These are phyloP conservation scores for Conistra vaccinii DNA, from an alignment of 2,888 invertebrate species.

Conservation along the genomic window DNA sequence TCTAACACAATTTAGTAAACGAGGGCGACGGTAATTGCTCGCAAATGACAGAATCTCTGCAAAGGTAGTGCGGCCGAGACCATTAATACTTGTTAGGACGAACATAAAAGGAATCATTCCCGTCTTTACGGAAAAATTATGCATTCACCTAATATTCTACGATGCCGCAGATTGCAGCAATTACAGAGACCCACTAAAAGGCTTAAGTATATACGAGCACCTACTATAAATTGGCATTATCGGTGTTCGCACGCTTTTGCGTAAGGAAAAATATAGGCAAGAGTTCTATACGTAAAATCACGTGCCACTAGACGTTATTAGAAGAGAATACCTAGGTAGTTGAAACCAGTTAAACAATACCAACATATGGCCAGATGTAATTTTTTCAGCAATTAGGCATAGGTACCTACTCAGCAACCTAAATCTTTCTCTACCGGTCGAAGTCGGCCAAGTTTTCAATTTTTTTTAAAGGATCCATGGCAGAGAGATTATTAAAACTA, in stretches of 20 bases:
- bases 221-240: slow-evolving; percentile 68
- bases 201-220: slow-evolving; percentile 54
- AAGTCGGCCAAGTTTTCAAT: not conserved
- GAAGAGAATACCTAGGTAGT: not conserved
- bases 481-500: too few species aligned
- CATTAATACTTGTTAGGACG: slow-evolving; percentile 85
- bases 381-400: not conserved
- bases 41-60: slow-evolving; percentile 82
- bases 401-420: not conserved
- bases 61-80: slow-evolving; percentile 71
- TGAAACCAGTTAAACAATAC: not conserved
- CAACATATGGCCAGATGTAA: not conserved
- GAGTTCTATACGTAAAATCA: not conserved
- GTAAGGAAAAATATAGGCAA: slow-evolving; percentile 16
- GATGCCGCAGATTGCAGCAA: slow-evolving; percentile 67
- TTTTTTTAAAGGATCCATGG: not conserved
- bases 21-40: slow-evolving; percentile 81
- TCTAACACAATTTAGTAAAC: slow-evolving; percentile 79
- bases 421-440: too few species aligned
- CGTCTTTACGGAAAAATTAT: slow-evolving; percentile 83
- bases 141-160: slow-evolving; percentile 74
- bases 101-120: slow-evolving; percentile 84
- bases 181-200: slow-evolving; percentile 70
- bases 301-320: not conserved
- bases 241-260: slow-evolving; percentile 54